These are phyloP conservation scores for Rotaria sp. DNA, from an alignment of 2,888 invertebrate species.

Conservation along the genomic window DNA sequence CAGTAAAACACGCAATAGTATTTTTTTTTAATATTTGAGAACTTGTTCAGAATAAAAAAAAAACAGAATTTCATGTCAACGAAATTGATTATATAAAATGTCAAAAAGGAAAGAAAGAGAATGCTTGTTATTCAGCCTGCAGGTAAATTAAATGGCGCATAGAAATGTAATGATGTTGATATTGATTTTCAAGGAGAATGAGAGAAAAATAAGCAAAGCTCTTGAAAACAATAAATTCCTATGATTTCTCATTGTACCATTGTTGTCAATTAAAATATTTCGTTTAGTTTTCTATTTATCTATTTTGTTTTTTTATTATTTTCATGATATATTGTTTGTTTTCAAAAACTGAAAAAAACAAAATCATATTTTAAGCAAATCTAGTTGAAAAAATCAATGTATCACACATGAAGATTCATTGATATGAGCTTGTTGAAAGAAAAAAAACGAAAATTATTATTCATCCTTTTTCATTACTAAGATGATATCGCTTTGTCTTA, in stretches of 20 bases:
- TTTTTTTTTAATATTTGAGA: no score
- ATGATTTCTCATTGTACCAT: no score
- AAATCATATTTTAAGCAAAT: not conserved
- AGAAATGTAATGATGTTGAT: not conserved
- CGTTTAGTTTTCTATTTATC: not conserved
- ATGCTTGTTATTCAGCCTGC: not conserved
- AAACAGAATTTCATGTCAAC: not conserved
- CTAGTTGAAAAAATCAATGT: not conserved
- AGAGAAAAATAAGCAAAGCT: not conserved
- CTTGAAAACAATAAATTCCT: not conserved
- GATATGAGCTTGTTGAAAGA: not conserved
- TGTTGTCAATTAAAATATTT: not conserved
- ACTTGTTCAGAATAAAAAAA: no score
- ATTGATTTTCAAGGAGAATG: not conserved
- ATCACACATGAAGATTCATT: not conserved
- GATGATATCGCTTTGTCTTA: not conserved
- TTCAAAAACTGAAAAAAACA: not conserved
- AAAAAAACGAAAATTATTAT: not conserved
- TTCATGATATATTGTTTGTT: not conserved
- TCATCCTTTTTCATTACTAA: not conserved
- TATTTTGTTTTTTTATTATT: no score
- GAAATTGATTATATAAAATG: not conserved
- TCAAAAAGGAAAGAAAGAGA: not conserved
- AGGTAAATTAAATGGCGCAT: not conserved
- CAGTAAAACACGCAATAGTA: no score